These are phyloP conservation scores for Origma solitaria DNA, from an alignment of 2,113 vertebrate species.

Conservation along the genomic window DNA sequence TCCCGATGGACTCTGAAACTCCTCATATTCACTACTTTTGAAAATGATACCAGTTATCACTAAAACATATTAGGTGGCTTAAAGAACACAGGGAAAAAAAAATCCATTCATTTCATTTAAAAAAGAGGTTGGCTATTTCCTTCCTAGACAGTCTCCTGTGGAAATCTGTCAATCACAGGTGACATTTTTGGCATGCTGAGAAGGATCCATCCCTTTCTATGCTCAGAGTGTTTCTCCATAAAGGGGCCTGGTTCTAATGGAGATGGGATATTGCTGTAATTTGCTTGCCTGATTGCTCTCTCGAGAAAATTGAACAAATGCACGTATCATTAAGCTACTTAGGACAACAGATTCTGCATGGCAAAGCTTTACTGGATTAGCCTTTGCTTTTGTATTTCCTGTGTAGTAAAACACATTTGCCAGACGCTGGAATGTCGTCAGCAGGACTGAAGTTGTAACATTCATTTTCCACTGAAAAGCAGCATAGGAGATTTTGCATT, in stretches of 20 bases:
- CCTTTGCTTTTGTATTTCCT: not conserved
- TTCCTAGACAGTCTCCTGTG: not conserved
- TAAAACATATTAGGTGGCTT: not conserved
- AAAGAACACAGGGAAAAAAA: not conserved
- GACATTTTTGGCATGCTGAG: rapidly evolving
- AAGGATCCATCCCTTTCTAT: not conserved
- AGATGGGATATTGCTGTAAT: not conserved
- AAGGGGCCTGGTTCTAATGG: not conserved
- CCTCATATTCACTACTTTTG: not conserved
- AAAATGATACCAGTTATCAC: not conserved
- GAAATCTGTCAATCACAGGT: not conserved
- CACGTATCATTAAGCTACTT: not conserved
- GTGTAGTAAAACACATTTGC: not conserved
- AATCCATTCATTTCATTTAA: not conserved
- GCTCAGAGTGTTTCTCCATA: not conserved
- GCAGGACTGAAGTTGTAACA: not conserved
- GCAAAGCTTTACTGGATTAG: not conserved
- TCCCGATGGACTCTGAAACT: not conserved
- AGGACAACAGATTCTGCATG: not conserved
- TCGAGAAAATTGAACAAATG: not conserved
- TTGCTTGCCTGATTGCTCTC: not conserved
- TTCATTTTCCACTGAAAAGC: not conserved
- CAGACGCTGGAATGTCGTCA: not conserved
- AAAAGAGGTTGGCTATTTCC: not conserved
- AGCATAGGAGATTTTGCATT: not conserved